These are phyloP conservation scores for Shinisaurus crocodilurus DNA, from an alignment of 2,113 vertebrate species.

Conservation along the genomic window DNA sequence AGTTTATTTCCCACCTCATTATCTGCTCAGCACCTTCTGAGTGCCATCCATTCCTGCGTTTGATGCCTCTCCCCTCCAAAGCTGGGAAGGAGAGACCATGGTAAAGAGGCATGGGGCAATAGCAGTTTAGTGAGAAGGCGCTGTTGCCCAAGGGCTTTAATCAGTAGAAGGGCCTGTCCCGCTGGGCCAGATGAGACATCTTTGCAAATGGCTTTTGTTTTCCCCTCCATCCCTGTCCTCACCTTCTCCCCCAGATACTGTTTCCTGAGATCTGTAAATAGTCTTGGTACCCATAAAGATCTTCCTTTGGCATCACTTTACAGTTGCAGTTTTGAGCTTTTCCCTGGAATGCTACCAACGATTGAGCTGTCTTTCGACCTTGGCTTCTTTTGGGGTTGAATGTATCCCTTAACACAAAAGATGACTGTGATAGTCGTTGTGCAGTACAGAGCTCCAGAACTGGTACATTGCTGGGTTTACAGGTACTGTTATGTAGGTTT, in stretches of 20 bases:
- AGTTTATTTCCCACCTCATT: background rate
- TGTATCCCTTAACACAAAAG: background rate
- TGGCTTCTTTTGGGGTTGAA: slow-evolving; percentile 1
- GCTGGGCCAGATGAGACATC: too few relatives aligned
- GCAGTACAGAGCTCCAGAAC: background rate
- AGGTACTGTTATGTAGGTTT: too few relatives aligned
- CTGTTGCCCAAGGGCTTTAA: background rate
- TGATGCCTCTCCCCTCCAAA: background rate
- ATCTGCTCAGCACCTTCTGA: background rate
- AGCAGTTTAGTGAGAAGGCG: too few relatives aligned
- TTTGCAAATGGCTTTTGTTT: background rate
- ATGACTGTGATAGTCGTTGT: background rate
- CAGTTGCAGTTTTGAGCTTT: background rate
- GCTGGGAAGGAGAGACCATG: background rate
- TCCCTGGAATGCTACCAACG: slow-evolving; percentile 1
- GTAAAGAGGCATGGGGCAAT: background rate
- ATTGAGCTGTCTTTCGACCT: background rate
- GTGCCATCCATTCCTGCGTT: background rate
- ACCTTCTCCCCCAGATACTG: background rate
- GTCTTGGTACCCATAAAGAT: background rate
- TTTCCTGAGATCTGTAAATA: background rate
- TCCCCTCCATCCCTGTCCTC: background rate
- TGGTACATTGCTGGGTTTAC: background rate
- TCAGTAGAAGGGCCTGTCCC: background rate
- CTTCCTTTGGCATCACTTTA: background rate